Conservation (phyloP, 1,140 invertebrate genomes). For the Cydia amplana region DNA sequence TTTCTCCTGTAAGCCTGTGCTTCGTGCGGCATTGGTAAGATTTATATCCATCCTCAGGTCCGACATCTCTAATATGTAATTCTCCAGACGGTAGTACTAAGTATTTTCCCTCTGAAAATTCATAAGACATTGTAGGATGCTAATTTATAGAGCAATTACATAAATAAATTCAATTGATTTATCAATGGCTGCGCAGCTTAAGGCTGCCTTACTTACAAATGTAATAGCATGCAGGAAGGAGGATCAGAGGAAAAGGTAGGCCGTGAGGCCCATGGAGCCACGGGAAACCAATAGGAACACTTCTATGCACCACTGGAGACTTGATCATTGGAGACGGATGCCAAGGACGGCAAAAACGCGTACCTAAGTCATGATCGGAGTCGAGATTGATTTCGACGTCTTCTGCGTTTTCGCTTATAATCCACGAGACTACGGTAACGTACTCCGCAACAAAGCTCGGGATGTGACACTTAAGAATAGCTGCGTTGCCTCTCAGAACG, state of each 20-base stretch:
- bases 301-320: slow-evolving; percentile 38
- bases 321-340: slow-evolving; percentile 34
- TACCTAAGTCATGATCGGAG: slow-evolving; percentile 83
- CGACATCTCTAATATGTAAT: slow-evolving; percentile 95
- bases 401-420: slow-evolving; percentile 84
- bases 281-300: slow-evolving; percentile 61
- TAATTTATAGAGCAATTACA: slow-evolving; percentile 35
- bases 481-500: slow-evolving; percentile 92
- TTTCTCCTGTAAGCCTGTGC: slow-evolving; percentile 95
- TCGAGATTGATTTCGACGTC: slow-evolving; percentile 79
- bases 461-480: slow-evolving; percentile 94
- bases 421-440: slow-evolving; percentile 91
- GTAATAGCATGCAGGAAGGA: slow-evolving; percentile 72
- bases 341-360: slow-evolving; percentile 47
- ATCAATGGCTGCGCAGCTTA: slow-evolving; percentile 57
- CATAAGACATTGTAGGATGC: slow-evolving; percentile 39
- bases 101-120: slow-evolving; percentile 92
- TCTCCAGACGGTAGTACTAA: slow-evolving; percentile 95
- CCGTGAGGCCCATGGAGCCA: slow-evolving; percentile 80
- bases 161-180: slow-evolving; percentile 38
- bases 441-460: slow-evolving; percentile 95
- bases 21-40: slow-evolving; percentile 96
- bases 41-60: slow-evolving; percentile 95
- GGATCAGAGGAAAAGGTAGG: slow-evolving; percentile 76
- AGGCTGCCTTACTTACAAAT: slow-evolving; percentile 73